Base-by-base conservation (phyloP, 2,888 invertebrate genomes). In the Hyalella azteca region DNA sequence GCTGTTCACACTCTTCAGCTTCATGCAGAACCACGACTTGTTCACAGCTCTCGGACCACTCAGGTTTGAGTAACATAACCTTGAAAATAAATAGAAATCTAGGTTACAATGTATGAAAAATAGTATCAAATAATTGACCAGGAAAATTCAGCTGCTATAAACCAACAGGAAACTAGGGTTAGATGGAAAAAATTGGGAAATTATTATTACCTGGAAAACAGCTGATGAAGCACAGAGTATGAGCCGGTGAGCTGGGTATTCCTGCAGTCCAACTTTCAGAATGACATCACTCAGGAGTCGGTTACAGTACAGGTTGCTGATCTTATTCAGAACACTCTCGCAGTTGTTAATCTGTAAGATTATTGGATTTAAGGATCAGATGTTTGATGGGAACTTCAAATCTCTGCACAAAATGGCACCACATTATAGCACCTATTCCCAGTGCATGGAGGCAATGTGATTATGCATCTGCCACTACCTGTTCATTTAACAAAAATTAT, bases 41-140 rank as follows among this genome's bases (percentile, higher is more conserved):
- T 88, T 95, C 94, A 79, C 93, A 91, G 87, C 95, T 95, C 88
- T 97, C 97, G 78, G 92, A 93, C 97, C 97, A 97, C 87, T 94
- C 93, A 0, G 95, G 93, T 87, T 94, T 95, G 93, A 95, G 96
- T 60, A 97, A 89, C 97, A 97, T 97, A n/a, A 94, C 93, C 93
- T 94, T 22, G 26, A 22, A 5, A 54, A 54, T 7, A 26, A 19
- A 22, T 49, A 49, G n/a, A 49, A n/a, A 49, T 19, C 7, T 22
- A 1, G 13, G 54, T 15, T 3, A 26, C 9, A 54, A 54, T 5
- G 7, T 26, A 22, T 26, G 11, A 11, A n/a, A n/a, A n/a, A n/a
- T n/a, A n/a, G n/a, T n/a, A 1, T 26, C 22, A 11, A 5, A 22
- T 11, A 54, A 54, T 54, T 26, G 9, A 2, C 5, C 11, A 26